These are phyloP conservation scores for Ylistrum balloti DNA, from an alignment of 1,140 invertebrate genomes.

Conservation along the genomic window DNA sequence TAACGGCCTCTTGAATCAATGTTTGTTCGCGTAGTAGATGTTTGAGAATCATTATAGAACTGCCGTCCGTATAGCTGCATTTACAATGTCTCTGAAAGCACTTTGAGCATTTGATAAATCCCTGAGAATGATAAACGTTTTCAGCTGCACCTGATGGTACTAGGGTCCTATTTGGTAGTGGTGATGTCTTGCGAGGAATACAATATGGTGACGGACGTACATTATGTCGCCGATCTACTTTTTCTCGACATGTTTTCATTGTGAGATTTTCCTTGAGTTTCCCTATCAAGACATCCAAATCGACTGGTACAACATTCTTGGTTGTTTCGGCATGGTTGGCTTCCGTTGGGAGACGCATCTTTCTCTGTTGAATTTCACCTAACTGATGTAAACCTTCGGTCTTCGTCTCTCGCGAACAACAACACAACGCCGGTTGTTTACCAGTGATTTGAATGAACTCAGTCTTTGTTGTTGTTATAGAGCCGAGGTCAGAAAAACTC, in stretches of 20 bases:
- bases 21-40: constrained; percentile 66
- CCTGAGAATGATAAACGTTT: constrained; percentile 3
- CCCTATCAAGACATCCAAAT: constrained; percentile 51
- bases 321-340: not conserved
- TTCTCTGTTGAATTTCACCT: constrained; percentile 11
- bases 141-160: constrained; percentile 24
- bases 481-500: not conserved
- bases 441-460: constrained; percentile 38
- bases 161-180: not conserved
- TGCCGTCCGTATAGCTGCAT: not conserved
- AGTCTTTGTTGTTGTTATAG: not conserved
- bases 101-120: constrained; percentile 49
- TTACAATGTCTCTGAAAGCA: constrained; percentile 50
- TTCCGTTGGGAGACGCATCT: constrained; percentile 40
- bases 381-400: not conserved
- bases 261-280: constrained; percentile 48
- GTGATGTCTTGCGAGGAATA: constrained; percentile 33
- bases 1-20: constrained; percentile 69
- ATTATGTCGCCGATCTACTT: not conserved
- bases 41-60: constrained; percentile 57
- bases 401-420: not conserved
- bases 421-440: constrained; percentile 23
- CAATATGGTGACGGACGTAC: constrained; percentile 47
- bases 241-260: not conserved
- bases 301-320: not conserved